Evolutionary conservation across 2,888 invertebrate species (phyloP), one percentile per base, ranked within the genome.

Genomic region (Frankliniella fusca): DNA sequence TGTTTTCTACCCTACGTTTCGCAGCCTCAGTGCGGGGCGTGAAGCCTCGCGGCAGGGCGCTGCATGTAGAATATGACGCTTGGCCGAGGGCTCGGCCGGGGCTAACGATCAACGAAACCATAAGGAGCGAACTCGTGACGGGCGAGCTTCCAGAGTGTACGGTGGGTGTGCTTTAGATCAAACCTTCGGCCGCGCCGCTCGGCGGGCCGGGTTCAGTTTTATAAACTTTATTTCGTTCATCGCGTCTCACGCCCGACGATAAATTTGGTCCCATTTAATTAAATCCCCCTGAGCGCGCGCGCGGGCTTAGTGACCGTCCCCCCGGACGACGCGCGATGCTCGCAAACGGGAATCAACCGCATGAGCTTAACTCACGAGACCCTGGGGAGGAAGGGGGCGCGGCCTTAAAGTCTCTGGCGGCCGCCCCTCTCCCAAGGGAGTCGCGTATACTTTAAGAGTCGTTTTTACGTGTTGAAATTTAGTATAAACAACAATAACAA

Each of bases 31-130:
- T 3, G 9, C 23, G 23, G 23, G 70, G 27, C 23, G 12, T 12
- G 11, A 0, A 23, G 70, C 23, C n/a, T 20, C 70, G 11, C 2
- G 7, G 23, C 23, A 27, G 70, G 27, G 70, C 70, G 70, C 27
- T 27, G 70, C 70, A 76, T 76, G 70, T 76, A 76, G 70, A 76
- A 76, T 76, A 76, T 76, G 70, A 76, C 70, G 70, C 70, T 76
- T 76, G 27, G 70, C 27, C 70, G 70, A 12, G 23, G 23, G 70
- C 5, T 23, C 70, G 70, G 27, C 70, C 27, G 70, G 54, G 70
- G 70, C 70, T 76, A 76, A 76, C 23, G 70, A 76, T 23, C 70
- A 76, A 76, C 70, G 27, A 23, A 76, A 76, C 70, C 23, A 76
- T 12, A 76, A 76, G 70, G 27, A 76, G 70, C 27, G 70, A 27